Base-by-base conservation (phyloP, 1,140 invertebrate genomes). In the Bicyclus anynana region DNA sequence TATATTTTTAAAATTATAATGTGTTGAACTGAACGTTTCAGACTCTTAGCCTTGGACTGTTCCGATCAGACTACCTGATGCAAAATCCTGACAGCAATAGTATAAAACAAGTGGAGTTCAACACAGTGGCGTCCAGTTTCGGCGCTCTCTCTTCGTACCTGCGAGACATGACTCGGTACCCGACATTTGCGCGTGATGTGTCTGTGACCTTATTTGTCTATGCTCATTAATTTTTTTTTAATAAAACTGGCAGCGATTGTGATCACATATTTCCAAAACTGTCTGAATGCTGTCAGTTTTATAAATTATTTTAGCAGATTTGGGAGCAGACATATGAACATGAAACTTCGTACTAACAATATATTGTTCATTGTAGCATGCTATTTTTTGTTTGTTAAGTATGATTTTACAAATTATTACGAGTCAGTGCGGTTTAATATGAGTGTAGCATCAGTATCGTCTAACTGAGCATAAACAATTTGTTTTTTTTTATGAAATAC, bases 61-160 rank as follows among this genome's bases (percentile, higher is more conserved):
- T 94, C 67, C 91, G 94, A 70, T 94, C 94, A 51, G 94, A 95
- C 90, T 95, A 95, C 89, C 91, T 95, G 91, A 89, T 93, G 84
- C 91, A 94, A 73, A 74, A 79, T 53, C 81, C 80, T 52, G 89
- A 90, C 62, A 74, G 73, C 61, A 91, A 91, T 85, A 79, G 83
- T 69, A 93, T 94, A 74, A 93, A 94, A 87, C 93, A 94, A 91
- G 93, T 94, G 87, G 93, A 94, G 84, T 92, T 94, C 88, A 94
- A 94, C 84, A 94, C 93, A 65, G 90, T 94, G 64, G 93, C 93
- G 37, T 91, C 93, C 65, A 94, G 93, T 89, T 93, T 94, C 77
- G 93, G 91, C 75, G 92, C 91, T 67, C 90, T 93, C 68, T 85
- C 90, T 56, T 91, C 91, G 68, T 72, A 90, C 44, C 87, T 93